Evolutionary conservation across 2,797 vertebrate genomes (phyloP).

Genomic region (Molossus molossus): DNA sequence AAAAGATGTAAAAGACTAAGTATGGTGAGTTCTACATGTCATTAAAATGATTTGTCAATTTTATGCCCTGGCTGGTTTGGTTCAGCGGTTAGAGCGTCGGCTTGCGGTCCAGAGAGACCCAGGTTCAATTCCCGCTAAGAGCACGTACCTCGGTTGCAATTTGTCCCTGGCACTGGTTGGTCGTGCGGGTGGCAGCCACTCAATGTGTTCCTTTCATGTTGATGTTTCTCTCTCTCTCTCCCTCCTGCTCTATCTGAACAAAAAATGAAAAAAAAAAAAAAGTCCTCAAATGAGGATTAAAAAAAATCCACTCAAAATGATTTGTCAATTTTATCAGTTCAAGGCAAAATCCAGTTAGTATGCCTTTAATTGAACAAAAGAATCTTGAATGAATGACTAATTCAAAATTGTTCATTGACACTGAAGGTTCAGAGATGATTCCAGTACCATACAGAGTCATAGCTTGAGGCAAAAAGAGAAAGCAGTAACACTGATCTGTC

Average conservation of each 20-base stretch:
- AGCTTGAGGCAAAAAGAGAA: neutral
- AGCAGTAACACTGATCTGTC: neutral
- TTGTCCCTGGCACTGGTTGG: no score
- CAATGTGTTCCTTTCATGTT: no score
- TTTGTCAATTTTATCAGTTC: neutral
- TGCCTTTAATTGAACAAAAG: neutral
- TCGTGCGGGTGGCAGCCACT: no score
- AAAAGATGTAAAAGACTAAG: neutral
- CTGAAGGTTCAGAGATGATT: neutral
- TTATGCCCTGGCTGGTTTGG: neutral
- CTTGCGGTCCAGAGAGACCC: no score
- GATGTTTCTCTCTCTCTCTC: no score
- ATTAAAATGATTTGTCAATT: constrained; percentile 1
- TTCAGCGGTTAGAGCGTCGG: no score
- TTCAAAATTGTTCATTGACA: neutral
- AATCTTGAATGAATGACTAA: neutral
- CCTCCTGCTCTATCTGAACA: no score
- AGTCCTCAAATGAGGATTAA: no score
- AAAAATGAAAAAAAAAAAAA: no score
- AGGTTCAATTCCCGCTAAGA: no score
- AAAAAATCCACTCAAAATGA: neutral
- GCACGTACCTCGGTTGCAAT: no score
- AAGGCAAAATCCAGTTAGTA: neutral
- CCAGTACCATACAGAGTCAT: neutral
- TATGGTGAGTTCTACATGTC: neutral